phyloP scores from a whole-genome alignment of 2,113 vertebrate genomes.

The Clarias macrocephalus region DNA sequence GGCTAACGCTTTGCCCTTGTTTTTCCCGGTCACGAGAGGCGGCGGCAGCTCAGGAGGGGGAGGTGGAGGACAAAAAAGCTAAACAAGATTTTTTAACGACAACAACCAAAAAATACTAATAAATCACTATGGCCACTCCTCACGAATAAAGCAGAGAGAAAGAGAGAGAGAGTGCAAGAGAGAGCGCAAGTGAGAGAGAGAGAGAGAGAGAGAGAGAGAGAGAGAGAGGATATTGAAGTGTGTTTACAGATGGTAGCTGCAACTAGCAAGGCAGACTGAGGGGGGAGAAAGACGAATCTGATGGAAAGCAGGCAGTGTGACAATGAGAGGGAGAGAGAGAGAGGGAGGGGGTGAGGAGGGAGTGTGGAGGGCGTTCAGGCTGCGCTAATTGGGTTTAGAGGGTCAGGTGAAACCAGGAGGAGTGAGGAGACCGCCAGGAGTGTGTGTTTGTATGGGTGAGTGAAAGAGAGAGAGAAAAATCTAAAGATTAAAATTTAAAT shows the following conservation, averaged over 20 bases:
- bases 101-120: neutral
- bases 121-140: constrained; percentile 6
- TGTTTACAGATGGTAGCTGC: constrained; percentile 32
- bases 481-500: neutral
- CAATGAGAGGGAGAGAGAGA: constrained; percentile 5
- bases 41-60: constrained; percentile 33
- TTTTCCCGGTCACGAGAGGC: constrained; percentile 41
- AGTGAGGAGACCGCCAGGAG: neutral
- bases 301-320: constrained; percentile 14
- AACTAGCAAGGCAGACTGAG: constrained; percentile 10
- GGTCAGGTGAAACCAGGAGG: constrained; percentile 45
- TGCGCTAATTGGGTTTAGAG: constrained; percentile 53
- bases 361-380: constrained; percentile 28
- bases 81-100: neutral
- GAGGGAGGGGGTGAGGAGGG: constrained; percentile 18
- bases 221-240: constrained; percentile 8
- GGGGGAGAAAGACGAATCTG: constrained; percentile 14
- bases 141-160: constrained; percentile 20
- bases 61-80: constrained; percentile 19
- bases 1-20: constrained; percentile 23
- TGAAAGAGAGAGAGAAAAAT: neutral
- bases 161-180: constrained; percentile 21
- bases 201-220: constrained; percentile 17
- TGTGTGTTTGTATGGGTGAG: neutral
- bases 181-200: constrained; percentile 21